Conservation (phyloP, 2,888 invertebrate species). For the Metopia argyrocephala region DNA sequence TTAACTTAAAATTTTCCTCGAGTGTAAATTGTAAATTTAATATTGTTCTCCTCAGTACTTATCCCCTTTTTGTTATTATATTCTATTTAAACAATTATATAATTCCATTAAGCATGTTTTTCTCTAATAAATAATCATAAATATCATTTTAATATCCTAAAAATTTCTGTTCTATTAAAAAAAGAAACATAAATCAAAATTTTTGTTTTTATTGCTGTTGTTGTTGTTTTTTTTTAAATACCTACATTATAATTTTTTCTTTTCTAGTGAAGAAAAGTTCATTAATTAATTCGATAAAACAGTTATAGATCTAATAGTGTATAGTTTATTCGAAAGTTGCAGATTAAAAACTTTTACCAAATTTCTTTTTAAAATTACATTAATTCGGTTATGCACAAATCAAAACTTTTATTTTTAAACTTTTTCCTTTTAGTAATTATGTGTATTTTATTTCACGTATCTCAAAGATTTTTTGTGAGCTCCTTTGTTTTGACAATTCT, state of each 20-base stretch:
- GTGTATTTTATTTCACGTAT: conserved; percentile 41
- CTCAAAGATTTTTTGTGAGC: conserved; percentile 28
- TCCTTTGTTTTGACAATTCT: neutral
- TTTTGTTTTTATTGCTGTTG: neutral
- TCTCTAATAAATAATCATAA: neutral
- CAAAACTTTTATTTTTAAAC: conserved; percentile 7
- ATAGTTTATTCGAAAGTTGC: neutral
- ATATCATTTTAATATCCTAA: neutral
- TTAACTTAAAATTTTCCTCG: neutral
- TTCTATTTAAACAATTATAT: conserved; percentile 25
- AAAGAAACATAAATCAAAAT: neutral
- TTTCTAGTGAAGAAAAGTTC: conserved; percentile 2
- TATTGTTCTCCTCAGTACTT: neutral
- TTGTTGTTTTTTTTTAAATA: conserved; percentile 24
- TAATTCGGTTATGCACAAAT: neutral
- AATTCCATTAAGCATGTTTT: neutral
- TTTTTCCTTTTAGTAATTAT: conserved; percentile 17
- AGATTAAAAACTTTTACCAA: neutral
- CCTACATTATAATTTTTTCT: conserved; percentile 30
- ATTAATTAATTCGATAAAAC: neutral
- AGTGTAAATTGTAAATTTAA: neutral
- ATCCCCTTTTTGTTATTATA: neutral
- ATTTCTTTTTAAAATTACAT: neutral
- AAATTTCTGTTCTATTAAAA: neutral
- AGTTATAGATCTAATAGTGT: neutral